Evolutionary conservation across 2,797 vertebrate genomes (phyloP).

Genomic region (Dryobates pubescens): DNA sequence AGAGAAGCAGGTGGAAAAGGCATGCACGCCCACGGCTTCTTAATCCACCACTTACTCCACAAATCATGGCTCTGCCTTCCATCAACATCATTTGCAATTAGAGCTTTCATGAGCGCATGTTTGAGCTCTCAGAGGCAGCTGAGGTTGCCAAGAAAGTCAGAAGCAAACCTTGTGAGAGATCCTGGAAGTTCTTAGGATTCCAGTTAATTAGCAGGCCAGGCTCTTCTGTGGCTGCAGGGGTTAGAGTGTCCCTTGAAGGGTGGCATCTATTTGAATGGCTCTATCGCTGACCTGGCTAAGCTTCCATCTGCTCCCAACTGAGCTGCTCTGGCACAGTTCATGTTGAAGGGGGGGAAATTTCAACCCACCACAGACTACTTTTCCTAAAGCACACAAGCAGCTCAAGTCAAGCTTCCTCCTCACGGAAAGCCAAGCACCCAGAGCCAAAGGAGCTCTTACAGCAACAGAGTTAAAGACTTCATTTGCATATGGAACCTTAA

Average conservation of each 20-base stretch:
- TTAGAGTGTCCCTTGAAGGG: background rate
- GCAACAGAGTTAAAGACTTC: background rate
- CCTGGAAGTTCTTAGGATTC: constrained; percentile 6
- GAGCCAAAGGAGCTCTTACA: background rate
- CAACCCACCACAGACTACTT: no score
- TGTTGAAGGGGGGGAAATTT: no score
- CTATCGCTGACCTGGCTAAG: background rate
- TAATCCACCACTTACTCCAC: background rate
- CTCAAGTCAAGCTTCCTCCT: background rate
- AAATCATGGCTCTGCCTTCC: constrained; percentile 27
- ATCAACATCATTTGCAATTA: constrained; percentile 38
- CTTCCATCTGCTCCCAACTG: no score
- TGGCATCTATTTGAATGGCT: background rate
- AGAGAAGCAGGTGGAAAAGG: background rate
- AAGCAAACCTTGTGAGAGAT: constrained; percentile 23
- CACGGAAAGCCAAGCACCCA: background rate
- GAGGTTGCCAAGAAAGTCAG: constrained; percentile 34
- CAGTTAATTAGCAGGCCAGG: background rate
- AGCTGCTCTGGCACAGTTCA: no score
- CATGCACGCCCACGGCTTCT: background rate
- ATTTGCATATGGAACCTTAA: background rate
- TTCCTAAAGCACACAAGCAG: background rate
- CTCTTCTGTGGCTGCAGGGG: background rate
- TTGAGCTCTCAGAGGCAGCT: background rate
- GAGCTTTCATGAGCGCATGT: background rate